phyloP scores from a whole-genome alignment of 2,113 vertebrate species.

The Lanius ludovicianus region DNA sequence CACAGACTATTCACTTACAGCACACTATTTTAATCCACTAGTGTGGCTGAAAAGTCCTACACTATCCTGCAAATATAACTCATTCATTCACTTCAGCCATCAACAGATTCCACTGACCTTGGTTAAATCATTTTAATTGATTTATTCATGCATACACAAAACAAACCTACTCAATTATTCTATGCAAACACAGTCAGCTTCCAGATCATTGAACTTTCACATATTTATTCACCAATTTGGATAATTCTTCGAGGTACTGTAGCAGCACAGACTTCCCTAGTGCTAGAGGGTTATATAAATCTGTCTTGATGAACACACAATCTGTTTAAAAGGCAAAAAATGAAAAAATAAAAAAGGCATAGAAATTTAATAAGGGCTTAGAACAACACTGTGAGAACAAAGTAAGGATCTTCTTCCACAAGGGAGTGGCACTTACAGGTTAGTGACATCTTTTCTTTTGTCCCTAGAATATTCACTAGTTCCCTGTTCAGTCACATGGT shows the following conservation, averaged over 20 bases:
- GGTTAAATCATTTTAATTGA: constrained; percentile 34
- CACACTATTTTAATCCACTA: not conserved
- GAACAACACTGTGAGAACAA: not conserved
- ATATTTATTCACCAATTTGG: constrained; percentile 24
- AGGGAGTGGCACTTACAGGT: not conserved
- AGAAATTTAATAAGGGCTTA: not conserved
- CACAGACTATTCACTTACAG: not conserved
- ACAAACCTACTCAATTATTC: constrained; percentile 37
- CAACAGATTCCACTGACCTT: constrained; percentile 5
- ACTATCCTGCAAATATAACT: not conserved
- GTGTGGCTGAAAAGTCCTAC: not conserved
- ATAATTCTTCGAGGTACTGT: not conserved
- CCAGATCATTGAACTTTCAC: constrained; percentile 30
- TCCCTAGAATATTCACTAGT: not conserved
- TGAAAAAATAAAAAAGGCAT: not conserved
- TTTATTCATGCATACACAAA: constrained; percentile 37
- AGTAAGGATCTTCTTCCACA: not conserved
- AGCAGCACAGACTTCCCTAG: not conserved
- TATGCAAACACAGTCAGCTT: constrained; percentile 41
- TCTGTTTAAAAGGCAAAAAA: not conserved
- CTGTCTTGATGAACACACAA: not conserved
- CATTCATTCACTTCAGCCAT: constrained; percentile 7
- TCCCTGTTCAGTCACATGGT: not conserved
- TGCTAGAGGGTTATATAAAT: not conserved
- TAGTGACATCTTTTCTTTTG: not conserved